These are phyloP conservation scores for Eupsilia transversa DNA, from an alignment of 2,888 invertebrate species.

Conservation along the genomic window DNA sequence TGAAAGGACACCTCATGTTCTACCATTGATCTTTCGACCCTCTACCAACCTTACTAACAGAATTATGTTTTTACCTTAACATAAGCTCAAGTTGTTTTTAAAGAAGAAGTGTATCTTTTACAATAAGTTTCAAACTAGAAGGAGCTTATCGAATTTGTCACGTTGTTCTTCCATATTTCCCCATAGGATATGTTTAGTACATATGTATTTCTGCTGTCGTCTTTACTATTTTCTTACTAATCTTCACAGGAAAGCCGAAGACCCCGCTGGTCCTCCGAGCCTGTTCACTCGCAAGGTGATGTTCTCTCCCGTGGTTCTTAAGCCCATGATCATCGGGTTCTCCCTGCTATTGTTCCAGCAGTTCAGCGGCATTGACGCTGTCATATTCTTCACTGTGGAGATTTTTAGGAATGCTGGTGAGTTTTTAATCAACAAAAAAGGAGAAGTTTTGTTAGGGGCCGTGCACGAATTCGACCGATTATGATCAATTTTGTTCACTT, in stretches of 20 bases:
- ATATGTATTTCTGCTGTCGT: not conserved
- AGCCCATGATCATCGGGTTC: conserved; percentile 88
- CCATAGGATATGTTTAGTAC: too few species aligned
- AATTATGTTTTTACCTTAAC: not conserved
- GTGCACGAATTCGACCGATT: too few species aligned
- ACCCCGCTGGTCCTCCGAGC: conserved; percentile 73
- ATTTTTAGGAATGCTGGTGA: conserved; percentile 90
- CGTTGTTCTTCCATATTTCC: not conserved
- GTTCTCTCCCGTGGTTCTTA: conserved; percentile 85
- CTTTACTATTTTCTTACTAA: not conserved
- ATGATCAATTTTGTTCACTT: too few species aligned
- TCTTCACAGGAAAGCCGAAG: conserved; percentile 73
- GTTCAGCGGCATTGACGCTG: conserved; percentile 91
- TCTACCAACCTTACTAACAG: not conserved
- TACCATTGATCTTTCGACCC: not conserved
- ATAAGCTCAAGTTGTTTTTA: not conserved
- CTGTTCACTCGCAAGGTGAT: conserved; percentile 87
- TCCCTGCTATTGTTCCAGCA: conserved; percentile 90
- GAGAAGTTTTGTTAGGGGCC: too few species aligned
- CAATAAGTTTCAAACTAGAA: not conserved
- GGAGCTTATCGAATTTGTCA: not conserved
- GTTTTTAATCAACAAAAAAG: not conserved
- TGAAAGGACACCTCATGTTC: not conserved
- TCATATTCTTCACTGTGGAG: conserved; percentile 91
- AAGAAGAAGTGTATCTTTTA: not conserved